Base-by-base conservation (phyloP, 1,140 invertebrate species). In the Pararge aegeria region DNA sequence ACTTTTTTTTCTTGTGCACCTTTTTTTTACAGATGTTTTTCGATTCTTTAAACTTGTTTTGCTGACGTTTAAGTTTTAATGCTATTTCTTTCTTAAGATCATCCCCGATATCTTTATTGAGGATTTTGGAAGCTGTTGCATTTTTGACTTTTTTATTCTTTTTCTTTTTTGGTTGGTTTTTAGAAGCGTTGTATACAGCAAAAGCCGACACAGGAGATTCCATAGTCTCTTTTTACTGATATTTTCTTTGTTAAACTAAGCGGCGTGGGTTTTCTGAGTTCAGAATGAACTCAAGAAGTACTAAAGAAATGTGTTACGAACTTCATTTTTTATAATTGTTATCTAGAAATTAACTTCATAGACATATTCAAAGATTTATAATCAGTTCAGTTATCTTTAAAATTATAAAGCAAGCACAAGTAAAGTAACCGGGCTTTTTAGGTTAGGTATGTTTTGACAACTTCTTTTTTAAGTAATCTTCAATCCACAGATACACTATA, bases 171-270 rank as follows among this genome's bases (percentile, higher is more conserved):
- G 59, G 65, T 24, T 70, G 18, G 49, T 72, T 71, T 59, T 78
- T 83, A 51, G 78, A 79, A 13, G 55, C 55, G 34, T 70, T 86
- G 58, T 89, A 89, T 18, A 86, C 64, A 21, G 83, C 75, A 65
- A 86, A 89, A 27, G 86, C 86, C 5, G 86, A 89, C 7, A 87
- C 70, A 5, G 72, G 72, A 18, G 71, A 42, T 48, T 89, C 78
- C 84, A 86, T 85, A 16, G 56, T 70, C 56, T 16, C 16, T 42
- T 42, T 16, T 16, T 16, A 5, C 0, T 1, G 18, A 0, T 12
- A 15, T 5, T 5, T 42, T 18, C 15, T 42, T 15, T 18, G 16
- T 18, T 7, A 10, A 18, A 34, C 12, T 12, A 34, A n/a, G 3
- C 30, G 30, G 30, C 30, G 3, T 34, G 7, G 12, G 3, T 34